These are phyloP conservation scores for Bhutanitis thaidina DNA, from an alignment of 2,888 invertebrate genomes.

Conservation along the genomic window DNA sequence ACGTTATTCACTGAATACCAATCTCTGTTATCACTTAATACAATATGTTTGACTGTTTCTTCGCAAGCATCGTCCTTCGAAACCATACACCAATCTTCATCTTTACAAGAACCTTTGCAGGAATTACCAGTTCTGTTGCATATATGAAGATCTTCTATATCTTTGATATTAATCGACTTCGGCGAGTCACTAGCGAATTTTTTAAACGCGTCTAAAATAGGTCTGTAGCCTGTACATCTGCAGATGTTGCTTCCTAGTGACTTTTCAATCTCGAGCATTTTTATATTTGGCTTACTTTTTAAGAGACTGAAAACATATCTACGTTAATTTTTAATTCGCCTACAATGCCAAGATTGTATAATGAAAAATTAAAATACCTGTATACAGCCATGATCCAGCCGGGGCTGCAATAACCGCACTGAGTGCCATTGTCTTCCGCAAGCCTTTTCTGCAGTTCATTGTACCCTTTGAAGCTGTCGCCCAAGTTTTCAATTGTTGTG, in stretches of 20 bases:
- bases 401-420: constrained; percentile 83
- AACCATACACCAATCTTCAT: constrained; percentile 47
- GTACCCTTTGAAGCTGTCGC: constrained; percentile 80
- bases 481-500: constrained; percentile 86
- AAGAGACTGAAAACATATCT: constrained; percentile 6
- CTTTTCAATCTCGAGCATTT: constrained; percentile 83
- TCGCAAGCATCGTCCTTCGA: constrained; percentile 25
- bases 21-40: constrained; percentile 48
- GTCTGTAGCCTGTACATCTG: constrained; percentile 84
- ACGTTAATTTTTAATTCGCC: no score
- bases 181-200: constrained; percentile 75
- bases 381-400: constrained; percentile 61
- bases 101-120: constrained; percentile 38
- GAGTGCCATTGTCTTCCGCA: constrained; percentile 81
- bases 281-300: constrained; percentile 53
- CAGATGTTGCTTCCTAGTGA: constrained; percentile 86
- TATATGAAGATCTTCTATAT: constrained; percentile 52
- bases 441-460: constrained; percentile 81
- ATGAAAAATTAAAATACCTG: constrained; percentile 42
- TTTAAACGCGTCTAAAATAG: constrained; percentile 83
- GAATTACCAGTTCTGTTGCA: constrained; percentile 40
- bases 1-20: constrained; percentile 78
- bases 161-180: constrained; percentile 35
- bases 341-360: no score
- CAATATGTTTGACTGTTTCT: constrained; percentile 32